Evolutionary conservation across 1,140 invertebrate species (phyloP).

Genomic region (Rhopalosiphum padi): DNA sequence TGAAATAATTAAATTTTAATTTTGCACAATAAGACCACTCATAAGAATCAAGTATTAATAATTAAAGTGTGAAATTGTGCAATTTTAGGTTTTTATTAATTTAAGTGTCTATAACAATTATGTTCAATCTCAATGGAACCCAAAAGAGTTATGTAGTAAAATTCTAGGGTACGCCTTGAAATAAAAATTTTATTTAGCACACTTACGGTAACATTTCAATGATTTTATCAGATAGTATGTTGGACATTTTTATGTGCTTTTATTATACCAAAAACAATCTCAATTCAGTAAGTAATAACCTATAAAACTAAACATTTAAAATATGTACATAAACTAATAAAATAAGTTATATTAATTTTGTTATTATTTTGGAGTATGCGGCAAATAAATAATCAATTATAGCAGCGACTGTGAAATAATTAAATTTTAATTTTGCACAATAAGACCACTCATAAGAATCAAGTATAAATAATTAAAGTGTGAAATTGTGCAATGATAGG

Average conservation of each 20-base stretch:
- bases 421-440: constrained; percentile 35
- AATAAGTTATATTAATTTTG: background rate
- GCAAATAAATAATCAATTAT: constrained; percentile 14
- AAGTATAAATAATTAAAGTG: constrained; percentile 18
- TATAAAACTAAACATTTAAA: too few relatives aligned
- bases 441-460: constrained; percentile 40
- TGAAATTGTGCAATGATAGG: constrained; percentile 31
- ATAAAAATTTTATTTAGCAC: constrained; percentile 36
- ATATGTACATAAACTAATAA: background rate
- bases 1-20: constrained; percentile 18
- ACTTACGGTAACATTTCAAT: background rate
- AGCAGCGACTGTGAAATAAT: constrained; percentile 46
- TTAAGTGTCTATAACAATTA: background rate
- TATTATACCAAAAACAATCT: too few relatives aligned
- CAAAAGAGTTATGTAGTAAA: background rate
- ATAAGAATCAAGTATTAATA: background rate
- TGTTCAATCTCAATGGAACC: constrained; percentile 44
- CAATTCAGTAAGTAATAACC: too few relatives aligned
- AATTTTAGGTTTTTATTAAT: background rate
- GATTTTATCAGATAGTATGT: background rate
- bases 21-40: constrained; percentile 53
- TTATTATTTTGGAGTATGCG: constrained; percentile 46
- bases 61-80: constrained; percentile 49
- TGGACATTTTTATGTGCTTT: constrained; percentile 38
- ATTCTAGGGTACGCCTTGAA: constrained; percentile 37